Base-by-base conservation (phyloP, 2,113 vertebrate species). In the Campylomormyrus tamandua region DNA sequence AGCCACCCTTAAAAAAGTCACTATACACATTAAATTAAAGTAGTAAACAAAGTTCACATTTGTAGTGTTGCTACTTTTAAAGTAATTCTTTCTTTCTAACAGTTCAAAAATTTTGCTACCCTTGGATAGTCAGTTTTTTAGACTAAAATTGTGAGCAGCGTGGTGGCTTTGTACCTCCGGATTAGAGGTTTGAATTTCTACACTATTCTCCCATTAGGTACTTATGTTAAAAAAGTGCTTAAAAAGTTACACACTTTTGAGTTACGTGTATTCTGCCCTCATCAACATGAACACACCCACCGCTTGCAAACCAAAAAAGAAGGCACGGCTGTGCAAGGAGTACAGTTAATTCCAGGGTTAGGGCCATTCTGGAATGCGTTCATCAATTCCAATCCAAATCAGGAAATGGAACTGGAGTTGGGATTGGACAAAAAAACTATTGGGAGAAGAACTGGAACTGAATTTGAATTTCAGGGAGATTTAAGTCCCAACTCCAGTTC, bases 1-100 rank as follows among this genome's bases (percentile, higher is more conserved):
- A 97, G 96, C 96, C 96, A 95, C 94, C 95, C 94, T 95, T 95
- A 92, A 95, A 95, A 96, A 95, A 91, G 94, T 95, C 95, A 95
- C 95, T 66, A 31, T 35, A 91, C 91, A 91, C 93, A 92, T 93
- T 95, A 93, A 95, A 95, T 95, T 91, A 94, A 94, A 95, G 91
- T 90, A 93, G 92, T 84, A 90, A 84, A 92, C 92, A 90, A 91
- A 87, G 46, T 90, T 58, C 90, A 88, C 89, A 89, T 88, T 89
- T 89, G 91, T 90, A 90, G 89, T 92, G 91, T 90, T 90, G 56
- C 62, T 83, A 46, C 52, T 27, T 83, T 84, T 48, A 48, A 66
- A 66, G 31, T 27, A 66, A 66, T 66, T 77, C 5, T 77, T 77
- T 77, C 31, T 39, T 77, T 77, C 31, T 39, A 77, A 77, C 3